Percentiles rank a stretch among this genome's conserved stretches.
phyloP scores from a whole-genome alignment of 2,888 invertebrate genomes.

The Ellobium chinense region DNA sequence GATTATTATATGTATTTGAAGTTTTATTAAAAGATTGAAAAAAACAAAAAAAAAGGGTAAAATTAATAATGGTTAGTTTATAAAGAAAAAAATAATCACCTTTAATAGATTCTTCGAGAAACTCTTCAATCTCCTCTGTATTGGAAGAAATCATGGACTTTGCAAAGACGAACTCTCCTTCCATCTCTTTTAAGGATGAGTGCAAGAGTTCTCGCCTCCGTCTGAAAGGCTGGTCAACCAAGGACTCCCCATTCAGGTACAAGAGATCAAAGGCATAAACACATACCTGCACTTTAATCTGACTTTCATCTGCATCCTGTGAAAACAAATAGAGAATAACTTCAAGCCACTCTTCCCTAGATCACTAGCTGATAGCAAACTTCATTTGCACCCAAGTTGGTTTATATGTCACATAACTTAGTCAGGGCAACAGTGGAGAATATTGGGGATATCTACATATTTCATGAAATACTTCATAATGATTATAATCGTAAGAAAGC shows the following conservation, averaged over 20 bases:
- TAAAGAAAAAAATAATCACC: constrained; percentile 81
- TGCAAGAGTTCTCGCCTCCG: constrained; percentile 87
- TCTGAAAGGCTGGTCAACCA: constrained; percentile 88
- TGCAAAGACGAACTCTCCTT: constrained; percentile 93
- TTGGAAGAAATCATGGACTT: constrained; percentile 88
- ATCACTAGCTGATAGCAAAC: too few relatives aligned
- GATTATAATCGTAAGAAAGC: too few relatives aligned
- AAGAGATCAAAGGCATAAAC: constrained; percentile 98
- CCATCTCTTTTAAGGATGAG: constrained; percentile 80
- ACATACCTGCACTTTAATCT: constrained; percentile 93
- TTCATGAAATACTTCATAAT: too few relatives aligned
- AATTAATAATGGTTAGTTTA: too few relatives aligned
- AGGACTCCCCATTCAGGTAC: constrained; percentile 91
- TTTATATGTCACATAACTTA: too few relatives aligned
- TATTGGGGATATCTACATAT: too few relatives aligned
- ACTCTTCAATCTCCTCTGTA: constrained; percentile 95
- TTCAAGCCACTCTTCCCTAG: too few relatives aligned
- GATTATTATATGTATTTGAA: too few relatives aligned
- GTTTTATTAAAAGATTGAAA: too few relatives aligned
- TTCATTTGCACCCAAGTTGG: too few relatives aligned
- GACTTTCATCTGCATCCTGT: constrained; percentile 86
- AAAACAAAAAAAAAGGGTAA: too few relatives aligned
- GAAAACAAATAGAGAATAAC: not conserved
- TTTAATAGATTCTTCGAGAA: constrained; percentile 95
- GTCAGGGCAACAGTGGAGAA: too few relatives aligned